Evolutionary conservation across 2,113 vertebrate genomes (phyloP).

Genomic region (Pao palembangensis): DNA sequence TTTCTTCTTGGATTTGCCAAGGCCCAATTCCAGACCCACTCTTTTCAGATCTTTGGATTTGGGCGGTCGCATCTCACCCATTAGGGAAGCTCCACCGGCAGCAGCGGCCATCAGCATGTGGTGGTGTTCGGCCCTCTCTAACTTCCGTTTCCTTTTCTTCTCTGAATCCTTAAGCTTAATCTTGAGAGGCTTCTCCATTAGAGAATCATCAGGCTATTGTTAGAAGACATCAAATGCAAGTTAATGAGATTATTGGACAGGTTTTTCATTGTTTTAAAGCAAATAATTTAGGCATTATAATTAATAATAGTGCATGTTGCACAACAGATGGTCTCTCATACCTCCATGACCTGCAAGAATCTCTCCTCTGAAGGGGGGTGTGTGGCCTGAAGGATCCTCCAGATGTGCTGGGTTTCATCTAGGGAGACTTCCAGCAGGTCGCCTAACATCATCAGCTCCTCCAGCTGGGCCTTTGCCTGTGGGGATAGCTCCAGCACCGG

Average conservation of each 20-base stretch:
- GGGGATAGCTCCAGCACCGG: conserved; percentile 91
- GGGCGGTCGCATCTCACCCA: conserved; percentile 62
- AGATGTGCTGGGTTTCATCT: conserved; percentile 98
- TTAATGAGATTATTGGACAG: background rate
- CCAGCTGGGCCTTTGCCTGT: conserved; percentile 89
- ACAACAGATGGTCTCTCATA: conserved; percentile 52
- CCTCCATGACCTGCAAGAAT: conserved; percentile 96
- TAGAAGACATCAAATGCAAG: background rate
- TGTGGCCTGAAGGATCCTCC: conserved; percentile 96
- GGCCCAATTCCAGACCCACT: conserved; percentile 80
- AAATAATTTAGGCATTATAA: too few relatives aligned
- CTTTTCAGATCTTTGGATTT: conserved; percentile 92
- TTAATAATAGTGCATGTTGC: conserved; percentile 9
- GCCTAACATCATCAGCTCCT: conserved; percentile 97
- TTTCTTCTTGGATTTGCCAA: conserved; percentile 93
- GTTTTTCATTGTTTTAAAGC: too few relatives aligned
- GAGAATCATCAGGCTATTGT: conserved; percentile 82
- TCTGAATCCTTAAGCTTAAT: conserved; percentile 90
- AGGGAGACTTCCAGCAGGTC: conserved; percentile 95
- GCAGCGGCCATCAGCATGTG: conserved; percentile 76
- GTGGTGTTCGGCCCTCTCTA: conserved; percentile 88
- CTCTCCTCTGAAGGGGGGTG: conserved; percentile 94
- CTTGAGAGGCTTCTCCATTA: conserved; percentile 89
- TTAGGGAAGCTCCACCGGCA: conserved; percentile 58
- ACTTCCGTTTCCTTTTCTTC: conserved; percentile 90